Base-by-base conservation (phyloP, 2,113 vertebrate genomes). In the Rhea pennata region DNA sequence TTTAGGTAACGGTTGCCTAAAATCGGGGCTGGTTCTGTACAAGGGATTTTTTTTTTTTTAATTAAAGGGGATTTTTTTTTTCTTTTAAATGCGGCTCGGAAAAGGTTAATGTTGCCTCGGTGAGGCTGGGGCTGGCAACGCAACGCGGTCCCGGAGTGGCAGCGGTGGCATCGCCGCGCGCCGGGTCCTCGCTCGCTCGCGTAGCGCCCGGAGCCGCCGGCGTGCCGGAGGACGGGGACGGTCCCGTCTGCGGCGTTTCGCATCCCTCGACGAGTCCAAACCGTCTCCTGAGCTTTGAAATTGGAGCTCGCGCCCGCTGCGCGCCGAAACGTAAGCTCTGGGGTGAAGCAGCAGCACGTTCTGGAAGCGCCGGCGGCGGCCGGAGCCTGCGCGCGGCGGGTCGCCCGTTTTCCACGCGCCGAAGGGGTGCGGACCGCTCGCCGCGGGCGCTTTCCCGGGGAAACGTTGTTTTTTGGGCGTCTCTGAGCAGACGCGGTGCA, bases 291-390 rank as follows among this genome's bases (percentile, higher is more conserved):
- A n/a, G 92, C 88, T 88, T 65, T 96, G 95, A 88, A 95, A 91
- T 71, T 3, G 66, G 94, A 94, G 87, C 93, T 79, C 0, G 1
- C 0, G 9, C 59, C 83, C 76, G 87, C 94, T 94, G 91, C 94
- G 80, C 88, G 93, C 73, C 0, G 1, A 84, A 81, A 74, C 1
- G 1, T 65, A 61, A 29, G 92, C 86, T 86, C 88, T 92, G 29
- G 81, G 92, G 93, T 84, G 92, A 36, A 36, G 36, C 91, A 95
- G 87, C 95, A 77, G 95, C 84, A 48, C 59, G 79, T 96, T 92
- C 90, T 96, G 94, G 93, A 96, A 94, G 86, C 21, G 5, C 31
- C 87, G 5, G 8, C 90, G 2, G 26, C 90, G 73, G 4, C 94
- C 72, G 83, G 44, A 46, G 44, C 44, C 73, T 12, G 70, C 29